Percentiles rank a stretch among this genome's conserved stretches.
These are phyloP conservation scores for Morelia viridis DNA, from an alignment of 2,797 vertebrate genomes.

Conservation along the genomic window DNA sequence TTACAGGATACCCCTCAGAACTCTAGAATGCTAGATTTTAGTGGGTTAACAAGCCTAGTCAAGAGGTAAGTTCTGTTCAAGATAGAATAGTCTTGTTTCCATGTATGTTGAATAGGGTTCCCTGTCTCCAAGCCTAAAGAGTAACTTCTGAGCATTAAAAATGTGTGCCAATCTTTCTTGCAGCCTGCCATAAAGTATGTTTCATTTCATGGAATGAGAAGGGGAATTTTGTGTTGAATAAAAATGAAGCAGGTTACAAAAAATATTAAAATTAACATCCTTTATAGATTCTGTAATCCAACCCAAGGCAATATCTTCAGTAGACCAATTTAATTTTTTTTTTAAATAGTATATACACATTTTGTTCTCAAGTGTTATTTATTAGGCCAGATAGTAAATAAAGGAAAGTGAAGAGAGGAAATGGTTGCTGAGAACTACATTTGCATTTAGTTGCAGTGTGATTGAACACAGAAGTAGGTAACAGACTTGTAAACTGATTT, in stretches of 20 bases:
- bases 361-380: background rate
- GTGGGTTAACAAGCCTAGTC: slow-evolving; percentile 16
- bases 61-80: background rate
- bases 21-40: background rate
- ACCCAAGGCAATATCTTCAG: background rate
- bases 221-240: background rate
- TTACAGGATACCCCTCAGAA: rapidly evolving
- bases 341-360: background rate
- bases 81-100: background rate
- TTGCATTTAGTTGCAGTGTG: background rate
- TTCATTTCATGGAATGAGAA: background rate
- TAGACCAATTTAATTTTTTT: background rate
- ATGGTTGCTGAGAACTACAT: background rate
- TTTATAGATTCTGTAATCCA: background rate
- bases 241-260: background rate
- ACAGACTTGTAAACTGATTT: background rate
- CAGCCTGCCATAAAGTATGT: background rate
- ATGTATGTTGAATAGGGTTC: background rate
- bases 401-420: background rate
- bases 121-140: no score
- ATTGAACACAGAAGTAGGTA: background rate
- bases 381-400: background rate
- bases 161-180: background rate
- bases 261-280: background rate
- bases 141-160: background rate